Evolutionary conservation across 2,797 vertebrate genomes (phyloP), one percentile per base, ranked within the genome.

Genomic region (Serranus cabrilla): DNA sequence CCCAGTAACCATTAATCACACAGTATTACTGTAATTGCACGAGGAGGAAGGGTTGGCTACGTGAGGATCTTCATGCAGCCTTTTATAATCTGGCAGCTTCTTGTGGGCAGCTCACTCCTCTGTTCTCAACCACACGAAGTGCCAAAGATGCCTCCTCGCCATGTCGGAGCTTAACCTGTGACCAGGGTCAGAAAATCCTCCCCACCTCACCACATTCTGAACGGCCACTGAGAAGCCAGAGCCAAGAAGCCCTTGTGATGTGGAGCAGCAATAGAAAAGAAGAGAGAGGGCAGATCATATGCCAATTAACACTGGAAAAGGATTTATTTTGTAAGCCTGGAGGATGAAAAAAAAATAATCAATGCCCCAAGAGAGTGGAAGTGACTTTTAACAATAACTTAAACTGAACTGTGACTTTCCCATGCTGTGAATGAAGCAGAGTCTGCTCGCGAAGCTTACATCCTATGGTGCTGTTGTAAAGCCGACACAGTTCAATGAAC

Each of bases 1-100:
- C 5, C 9, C 21, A 80, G 55, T 76, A 70, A 80, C 31, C 31
- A 77, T 80, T 58, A 81, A 71, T 87, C 74, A 71, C 25, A 62
- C 39, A 55, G 58, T 64, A 51, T 74, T 61, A 54, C 52, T 47
- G 27, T 42, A 68, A 72, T 23, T 42, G 64, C 56, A 66, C 27
- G 51, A 34, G 18, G 58, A 58, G 39, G 71, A 45, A 62, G 54
- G 56, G 83, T 68, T 45, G 75, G 60, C 89, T 92, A 94, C 86
- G 85, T 94, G 94, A 92, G 83, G 74, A 83, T 77, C 68, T 54
- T 79, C 93, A 91, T 82, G 84, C 77, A 87, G 78, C 61, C 47
- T 75, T 70, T 63, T 13, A 23, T 76, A 80, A 83, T 80, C 81
- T 88, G 86, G 80, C 88, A 90, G 81, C 72, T 71, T 81, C 66